These are phyloP conservation scores for Lacerta viridis DNA, from an alignment of 2,797 vertebrate genomes.

Conservation along the genomic window DNA sequence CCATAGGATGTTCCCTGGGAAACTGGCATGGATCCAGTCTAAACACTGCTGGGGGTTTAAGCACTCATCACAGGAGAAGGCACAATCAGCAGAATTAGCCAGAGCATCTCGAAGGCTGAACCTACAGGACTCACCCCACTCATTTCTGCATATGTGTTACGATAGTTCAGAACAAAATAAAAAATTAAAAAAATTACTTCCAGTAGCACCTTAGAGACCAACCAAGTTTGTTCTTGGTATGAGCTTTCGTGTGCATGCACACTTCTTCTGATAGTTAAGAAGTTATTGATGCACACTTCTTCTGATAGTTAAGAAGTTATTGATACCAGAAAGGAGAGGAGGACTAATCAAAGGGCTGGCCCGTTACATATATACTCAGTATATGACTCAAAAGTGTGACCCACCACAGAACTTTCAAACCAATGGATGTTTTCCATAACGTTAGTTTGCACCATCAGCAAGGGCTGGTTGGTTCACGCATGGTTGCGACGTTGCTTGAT, in stretches of 20 bases:
- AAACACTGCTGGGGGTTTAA: background rate
- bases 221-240: no score
- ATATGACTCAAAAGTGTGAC: background rate
- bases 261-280: background rate
- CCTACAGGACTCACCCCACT: background rate
- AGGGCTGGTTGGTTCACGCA: no score
- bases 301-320: background rate
- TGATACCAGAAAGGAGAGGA: background rate
- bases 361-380: background rate
- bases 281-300: background rate
- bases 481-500: no score
- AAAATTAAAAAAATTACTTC: no score
- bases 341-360: background rate
- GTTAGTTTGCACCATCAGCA: no score
- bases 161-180: background rate
- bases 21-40: slow-evolving; percentile 6
- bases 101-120: background rate
- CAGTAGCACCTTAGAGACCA: no score
- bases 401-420: background rate
- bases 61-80: background rate
- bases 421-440: no score
- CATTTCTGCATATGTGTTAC: background rate
- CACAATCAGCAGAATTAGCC: background rate
- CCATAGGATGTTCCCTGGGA: background rate
- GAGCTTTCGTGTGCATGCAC: no score